Conservation (phyloP, 2,113 vertebrate genomes). For the Calyptomena viridis region DNA sequence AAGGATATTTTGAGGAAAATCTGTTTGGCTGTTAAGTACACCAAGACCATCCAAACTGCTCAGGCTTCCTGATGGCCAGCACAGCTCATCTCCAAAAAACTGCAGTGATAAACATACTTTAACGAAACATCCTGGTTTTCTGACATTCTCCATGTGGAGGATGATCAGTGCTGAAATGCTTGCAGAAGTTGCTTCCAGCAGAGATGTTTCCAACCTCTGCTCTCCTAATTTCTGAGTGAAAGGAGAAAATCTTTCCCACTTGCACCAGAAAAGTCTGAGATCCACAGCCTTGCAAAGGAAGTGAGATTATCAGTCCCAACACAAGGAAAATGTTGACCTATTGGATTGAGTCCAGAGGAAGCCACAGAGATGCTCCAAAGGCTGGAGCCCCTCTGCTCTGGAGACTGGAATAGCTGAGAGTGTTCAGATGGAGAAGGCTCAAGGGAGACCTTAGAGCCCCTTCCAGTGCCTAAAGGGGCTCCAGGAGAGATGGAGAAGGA, state of each 20-base stretch:
- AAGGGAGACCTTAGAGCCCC: not conserved
- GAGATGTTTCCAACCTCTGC: not conserved
- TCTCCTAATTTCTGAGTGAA: not conserved
- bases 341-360: not conserved
- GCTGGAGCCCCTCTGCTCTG: not conserved
- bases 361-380: fast-evolving
- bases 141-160: not conserved
- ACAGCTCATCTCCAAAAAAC: not conserved
- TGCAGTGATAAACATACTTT: not conserved
- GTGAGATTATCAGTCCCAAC: not conserved
- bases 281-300: not conserved
- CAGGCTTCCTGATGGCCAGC: not conserved
- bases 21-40: not conserved
- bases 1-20: not conserved
- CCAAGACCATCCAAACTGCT: not conserved
- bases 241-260: not conserved
- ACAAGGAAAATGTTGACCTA: not conserved
- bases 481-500: not conserved
- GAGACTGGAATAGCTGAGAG: not conserved
- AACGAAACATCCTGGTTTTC: not conserved
- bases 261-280: not conserved
- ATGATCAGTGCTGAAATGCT: fast-evolving
- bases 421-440: not conserved
- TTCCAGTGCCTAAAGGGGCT: not conserved
- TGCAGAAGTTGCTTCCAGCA: fast-evolving